Conservation (phyloP, 2,888 invertebrate species). For the Athrips mouffetella region DNA sequence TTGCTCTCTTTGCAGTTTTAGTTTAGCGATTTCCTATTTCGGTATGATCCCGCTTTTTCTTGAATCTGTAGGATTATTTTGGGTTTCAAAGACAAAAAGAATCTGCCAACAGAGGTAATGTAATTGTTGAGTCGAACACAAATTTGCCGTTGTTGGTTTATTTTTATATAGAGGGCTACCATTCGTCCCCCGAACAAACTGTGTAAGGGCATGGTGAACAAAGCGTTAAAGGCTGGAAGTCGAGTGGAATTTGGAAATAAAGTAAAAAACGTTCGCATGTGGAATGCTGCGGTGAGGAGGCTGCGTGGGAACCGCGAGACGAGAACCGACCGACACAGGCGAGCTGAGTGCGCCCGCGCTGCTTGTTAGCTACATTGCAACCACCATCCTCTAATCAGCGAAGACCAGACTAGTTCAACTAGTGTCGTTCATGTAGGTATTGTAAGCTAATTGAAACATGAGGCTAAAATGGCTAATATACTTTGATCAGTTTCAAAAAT, state of each 20-base stretch:
- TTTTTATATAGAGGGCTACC: not conserved
- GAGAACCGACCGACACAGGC: no score
- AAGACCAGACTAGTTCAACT: no score
- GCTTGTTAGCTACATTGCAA: no score
- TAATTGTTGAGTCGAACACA: constrained; percentile 10
- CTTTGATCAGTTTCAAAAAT: no score
- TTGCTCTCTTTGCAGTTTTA: not conserved
- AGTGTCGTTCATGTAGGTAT: no score
- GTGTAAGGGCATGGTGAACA: constrained; percentile 15
- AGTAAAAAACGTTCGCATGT: constrained; percentile 5
- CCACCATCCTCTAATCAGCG: no score
- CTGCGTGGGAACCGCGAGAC: constrained; percentile 15
- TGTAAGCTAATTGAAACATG: no score
- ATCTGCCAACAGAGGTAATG: constrained; percentile 8
- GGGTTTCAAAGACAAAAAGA: not conserved
- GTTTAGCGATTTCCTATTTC: no score
- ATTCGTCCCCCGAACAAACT: constrained; percentile 10
- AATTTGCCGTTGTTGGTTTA: constrained; percentile 5
- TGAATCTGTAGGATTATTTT: not conserved
- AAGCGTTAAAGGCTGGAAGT: constrained; percentile 12
- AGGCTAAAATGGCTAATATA: no score
- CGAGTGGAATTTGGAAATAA: constrained; percentile 11
- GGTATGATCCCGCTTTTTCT: no score
- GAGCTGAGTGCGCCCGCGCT: not conserved
- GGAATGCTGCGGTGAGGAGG: constrained; percentile 13